A percentile compares a stretch with the other conserved stretches of the same genome.
Conservation (phyloP, 2,797 vertebrate species). For the Mionectes olivaceus region DNA sequence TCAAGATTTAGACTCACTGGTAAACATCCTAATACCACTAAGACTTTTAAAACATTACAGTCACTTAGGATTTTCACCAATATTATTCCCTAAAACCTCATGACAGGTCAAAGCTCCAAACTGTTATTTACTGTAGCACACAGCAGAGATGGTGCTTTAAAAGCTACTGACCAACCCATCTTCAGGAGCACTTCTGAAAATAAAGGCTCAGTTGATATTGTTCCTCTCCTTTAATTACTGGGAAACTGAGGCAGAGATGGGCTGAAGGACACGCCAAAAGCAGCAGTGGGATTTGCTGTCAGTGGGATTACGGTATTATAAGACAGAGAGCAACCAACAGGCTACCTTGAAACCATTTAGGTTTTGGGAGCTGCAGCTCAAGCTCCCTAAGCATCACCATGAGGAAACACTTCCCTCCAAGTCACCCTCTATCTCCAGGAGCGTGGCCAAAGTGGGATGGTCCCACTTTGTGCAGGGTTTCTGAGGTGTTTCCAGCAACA, state of each 20-base stretch:
- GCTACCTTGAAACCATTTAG: neutral
- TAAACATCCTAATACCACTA: neutral
- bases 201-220: neutral
- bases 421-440: neutral
- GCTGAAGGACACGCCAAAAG: neutral
- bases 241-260: slow-evolving; percentile 7
- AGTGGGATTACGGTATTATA: neutral
- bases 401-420: neutral
- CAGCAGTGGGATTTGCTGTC: neutral
- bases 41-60: neutral
- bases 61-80: neutral
- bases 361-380: neutral
- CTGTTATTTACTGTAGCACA: neutral
- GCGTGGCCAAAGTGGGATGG: neutral
- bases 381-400: neutral
- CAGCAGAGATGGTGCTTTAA: neutral
- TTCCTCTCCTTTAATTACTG: neutral
- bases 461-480: neutral
- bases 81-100: neutral
- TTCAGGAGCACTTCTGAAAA: neutral
- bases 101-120: neutral
- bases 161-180: neutral
- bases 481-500: neutral
- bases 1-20: neutral
- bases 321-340: neutral